A percentile compares a stretch with the other conserved stretches of the same genome.
These are phyloP conservation scores for Nansenia antarctica DNA, from an alignment of 2,113 vertebrate species.

Conservation along the genomic window DNA sequence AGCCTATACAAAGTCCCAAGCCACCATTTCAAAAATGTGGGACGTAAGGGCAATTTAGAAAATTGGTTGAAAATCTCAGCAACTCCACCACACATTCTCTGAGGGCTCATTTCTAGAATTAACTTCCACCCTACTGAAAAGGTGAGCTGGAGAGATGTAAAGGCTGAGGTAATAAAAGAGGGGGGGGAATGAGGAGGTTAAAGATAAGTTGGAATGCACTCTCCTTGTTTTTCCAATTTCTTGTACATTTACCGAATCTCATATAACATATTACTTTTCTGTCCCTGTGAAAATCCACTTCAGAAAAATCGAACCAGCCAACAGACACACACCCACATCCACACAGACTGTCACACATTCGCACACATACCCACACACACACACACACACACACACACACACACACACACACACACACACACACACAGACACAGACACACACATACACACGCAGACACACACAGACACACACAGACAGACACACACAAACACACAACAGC, in stretches of 20 bases:
- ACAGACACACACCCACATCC: conserved; percentile 15
- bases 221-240: conserved; percentile 16
- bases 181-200: neutral
- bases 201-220: conserved; percentile 2
- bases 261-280: conserved; percentile 8
- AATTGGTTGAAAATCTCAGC: no score
- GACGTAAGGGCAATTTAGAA: no score
- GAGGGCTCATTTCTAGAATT: neutral
- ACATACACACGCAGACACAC: no score
- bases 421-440: conserved; percentile 12
- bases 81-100: neutral
- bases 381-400: no score
- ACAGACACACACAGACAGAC: neutral
- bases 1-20: no score
- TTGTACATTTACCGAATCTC: conserved; percentile 26
- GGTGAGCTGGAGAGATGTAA: neutral
- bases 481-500: conserved; percentile 9
- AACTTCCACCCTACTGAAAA: neutral
- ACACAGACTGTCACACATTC: neutral
- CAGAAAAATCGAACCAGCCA: neutral
- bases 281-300: conserved; percentile 9
- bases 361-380: neutral
- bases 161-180: neutral
- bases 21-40: neutral
- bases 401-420: neutral